A percentile compares a stretch with the other conserved stretches of the same genome.
These are phyloP conservation scores for Rhabdophis nuchalis DNA, from an alignment of 2,797 vertebrate genomes.

Conservation along the genomic window DNA sequence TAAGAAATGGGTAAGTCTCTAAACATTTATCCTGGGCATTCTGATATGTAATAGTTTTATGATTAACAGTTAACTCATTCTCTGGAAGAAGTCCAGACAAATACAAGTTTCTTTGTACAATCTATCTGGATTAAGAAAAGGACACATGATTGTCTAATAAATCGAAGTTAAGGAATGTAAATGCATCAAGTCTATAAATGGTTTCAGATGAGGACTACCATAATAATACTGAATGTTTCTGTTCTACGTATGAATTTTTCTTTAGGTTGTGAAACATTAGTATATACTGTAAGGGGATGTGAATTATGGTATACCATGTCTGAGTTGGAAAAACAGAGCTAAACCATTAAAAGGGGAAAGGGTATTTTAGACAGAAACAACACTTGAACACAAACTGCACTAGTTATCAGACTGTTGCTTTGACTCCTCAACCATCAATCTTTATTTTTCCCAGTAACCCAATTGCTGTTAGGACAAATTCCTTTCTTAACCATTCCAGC, in stretches of 20 bases:
- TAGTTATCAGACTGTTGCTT: constrained; percentile 31
- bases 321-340: constrained; percentile 50
- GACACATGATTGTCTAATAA: constrained; percentile 39
- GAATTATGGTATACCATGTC: constrained; percentile 60
- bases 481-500: constrained; percentile 25
- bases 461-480: constrained; percentile 32
- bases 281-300: constrained; percentile 44
- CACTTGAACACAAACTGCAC: constrained; percentile 24
- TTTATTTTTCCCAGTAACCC: constrained; percentile 33
- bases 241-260: constrained; percentile 53
- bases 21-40: constrained; percentile 12
- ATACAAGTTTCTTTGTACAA: constrained; percentile 12
- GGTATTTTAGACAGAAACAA: constrained; percentile 47
- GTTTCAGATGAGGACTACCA: constrained; percentile 1
- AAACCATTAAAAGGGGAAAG: constrained; percentile 52
- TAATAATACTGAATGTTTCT: constrained; percentile 58
- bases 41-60: constrained; percentile 36
- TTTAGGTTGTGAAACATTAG: constrained; percentile 61
- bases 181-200: constrained; percentile 26
- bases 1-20: not conserved
- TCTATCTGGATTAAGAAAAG: constrained; percentile 14
- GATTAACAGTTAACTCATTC: constrained; percentile 26
- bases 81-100: constrained; percentile 4
- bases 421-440: constrained; percentile 32
- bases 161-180: constrained; percentile 21